A percentile compares a stretch with the other conserved stretches of the same genome.
Conservation (phyloP, 2,888 invertebrate species). For the Cosmorhoe ocellata region DNA sequence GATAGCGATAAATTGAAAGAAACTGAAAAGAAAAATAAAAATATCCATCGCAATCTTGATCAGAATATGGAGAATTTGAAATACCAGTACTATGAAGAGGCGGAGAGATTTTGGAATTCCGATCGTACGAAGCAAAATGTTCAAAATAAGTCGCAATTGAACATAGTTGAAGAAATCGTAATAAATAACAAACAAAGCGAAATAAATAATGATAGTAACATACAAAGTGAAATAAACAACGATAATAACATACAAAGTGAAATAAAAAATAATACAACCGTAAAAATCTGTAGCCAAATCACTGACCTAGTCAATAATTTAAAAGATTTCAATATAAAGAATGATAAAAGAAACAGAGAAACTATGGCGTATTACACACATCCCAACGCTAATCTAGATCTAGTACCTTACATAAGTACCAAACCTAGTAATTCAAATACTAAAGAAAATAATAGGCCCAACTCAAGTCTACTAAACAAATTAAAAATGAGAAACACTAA, state of each 20-base stretch:
- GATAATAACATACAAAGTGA: neutral
- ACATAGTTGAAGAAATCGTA: neutral
- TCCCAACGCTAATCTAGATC: constrained; percentile 1
- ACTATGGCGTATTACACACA: neutral
- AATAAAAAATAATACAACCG: neutral
- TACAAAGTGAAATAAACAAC: neutral
- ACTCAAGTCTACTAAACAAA: too few relatives aligned
- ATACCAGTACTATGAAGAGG: constrained; percentile 15
- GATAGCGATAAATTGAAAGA: neutral
- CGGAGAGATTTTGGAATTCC: constrained; percentile 17
- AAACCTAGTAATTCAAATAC: neutral
- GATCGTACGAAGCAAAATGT: neutral
- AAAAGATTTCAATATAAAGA: constrained; percentile 6
- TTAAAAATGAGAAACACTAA: too few relatives aligned
- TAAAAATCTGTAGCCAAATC: neutral
- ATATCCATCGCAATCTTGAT: constrained; percentile 2
- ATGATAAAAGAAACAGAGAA: constrained; percentile 3
- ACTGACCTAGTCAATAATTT: constrained; percentile 7
- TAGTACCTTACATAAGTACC: too few relatives aligned
- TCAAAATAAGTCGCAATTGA: neutral
- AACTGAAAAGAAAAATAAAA: constrained; percentile 1
- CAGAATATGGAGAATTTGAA: constrained; percentile 8
- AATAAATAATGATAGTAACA: neutral
- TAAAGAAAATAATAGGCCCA: neutral
- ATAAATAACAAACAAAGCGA: neutral